Evolutionary conservation across 1,140 invertebrate genomes (phyloP), one percentile per base, ranked within the genome.

Genomic region (Sitophilus oryzae): DNA sequence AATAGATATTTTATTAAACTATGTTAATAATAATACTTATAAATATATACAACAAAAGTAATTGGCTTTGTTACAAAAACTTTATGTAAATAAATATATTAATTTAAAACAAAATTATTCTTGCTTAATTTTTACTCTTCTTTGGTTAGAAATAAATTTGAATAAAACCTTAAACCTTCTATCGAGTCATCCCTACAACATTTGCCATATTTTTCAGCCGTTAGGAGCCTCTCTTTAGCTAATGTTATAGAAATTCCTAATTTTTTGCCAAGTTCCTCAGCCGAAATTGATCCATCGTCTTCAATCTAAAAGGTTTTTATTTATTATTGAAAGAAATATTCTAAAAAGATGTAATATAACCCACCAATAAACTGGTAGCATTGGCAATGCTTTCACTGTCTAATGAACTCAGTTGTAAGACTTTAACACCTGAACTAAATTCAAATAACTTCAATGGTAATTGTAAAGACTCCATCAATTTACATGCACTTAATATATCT

Each of bases 131-230:
- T 8, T 43, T 46, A 62, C 47, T 62, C 49, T 35, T 62, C 60
- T 40, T 20, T 59, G 23, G 52, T 62, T 46, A 90, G 70, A 75
- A 96, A 89, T 34, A 82, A 72, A 80, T 97, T 97, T 1, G 88
- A 86, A 78, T 91, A 97, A 76, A 97, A 98, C 62, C 86, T 77
- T 20, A 97, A 73, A 34, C 93, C 93, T 78, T 97, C 91, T 49
- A 95, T 86, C 0, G 88, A 88, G 71, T 97, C 93, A 74, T 98
- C 95, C 57, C 93, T 77, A 68, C 93, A 96, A n/a, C 88, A 82
- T 62, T 83, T 78, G 0, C 92, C 93, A 63, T 80, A 74, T 61
- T 84, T 84, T 75, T 97, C 94, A 3, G 89, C 82, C 10, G 87
- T 81, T 45, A 91, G 72, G 9, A 97, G 76, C 40, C 87, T 81